Evolutionary conservation across 2,888 invertebrate species (phyloP).

Genomic region (Thera britannica): DNA sequence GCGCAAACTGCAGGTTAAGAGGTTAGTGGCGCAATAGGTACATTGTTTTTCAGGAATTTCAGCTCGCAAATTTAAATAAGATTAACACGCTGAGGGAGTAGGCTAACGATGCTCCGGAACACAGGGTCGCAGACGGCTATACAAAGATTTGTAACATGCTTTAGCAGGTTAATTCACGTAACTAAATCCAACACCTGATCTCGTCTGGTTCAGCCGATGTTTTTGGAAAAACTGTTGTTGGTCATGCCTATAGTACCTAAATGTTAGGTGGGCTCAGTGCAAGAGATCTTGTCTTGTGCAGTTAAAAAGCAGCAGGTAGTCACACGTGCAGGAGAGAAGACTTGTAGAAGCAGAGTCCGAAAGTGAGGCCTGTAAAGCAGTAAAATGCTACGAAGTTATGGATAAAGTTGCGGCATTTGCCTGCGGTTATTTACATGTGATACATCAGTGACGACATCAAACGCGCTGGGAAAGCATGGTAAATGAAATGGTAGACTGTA

Average conservation of each 20-base stretch:
- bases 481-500: neutral
- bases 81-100: constrained; percentile 5
- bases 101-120: constrained; percentile 4
- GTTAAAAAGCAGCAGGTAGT: neutral
- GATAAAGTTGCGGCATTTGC: neutral
- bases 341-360: neutral
- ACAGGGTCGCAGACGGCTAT: constrained; percentile 6
- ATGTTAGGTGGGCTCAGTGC: neutral
- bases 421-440: neutral
- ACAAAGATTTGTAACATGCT: constrained; percentile 8
- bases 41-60: constrained; percentile 4
- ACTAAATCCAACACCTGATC: neutral
- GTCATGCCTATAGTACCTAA: neutral
- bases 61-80: constrained; percentile 5
- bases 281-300: neutral
- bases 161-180: neutral
- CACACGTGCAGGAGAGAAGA: neutral
- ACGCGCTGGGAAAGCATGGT: neutral
- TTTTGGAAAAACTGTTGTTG: neutral
- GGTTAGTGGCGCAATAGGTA: constrained; percentile 14
- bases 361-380: constrained; percentile 9
- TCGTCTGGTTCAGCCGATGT: neutral
- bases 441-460: neutral
- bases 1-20: constrained; percentile 18
- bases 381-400: constrained; percentile 2